A percentile compares a stretch with the other conserved stretches of the same genome.
These are phyloP conservation scores for Polia nebulosa DNA, from an alignment of 2,888 invertebrate genomes.

Conservation along the genomic window DNA sequence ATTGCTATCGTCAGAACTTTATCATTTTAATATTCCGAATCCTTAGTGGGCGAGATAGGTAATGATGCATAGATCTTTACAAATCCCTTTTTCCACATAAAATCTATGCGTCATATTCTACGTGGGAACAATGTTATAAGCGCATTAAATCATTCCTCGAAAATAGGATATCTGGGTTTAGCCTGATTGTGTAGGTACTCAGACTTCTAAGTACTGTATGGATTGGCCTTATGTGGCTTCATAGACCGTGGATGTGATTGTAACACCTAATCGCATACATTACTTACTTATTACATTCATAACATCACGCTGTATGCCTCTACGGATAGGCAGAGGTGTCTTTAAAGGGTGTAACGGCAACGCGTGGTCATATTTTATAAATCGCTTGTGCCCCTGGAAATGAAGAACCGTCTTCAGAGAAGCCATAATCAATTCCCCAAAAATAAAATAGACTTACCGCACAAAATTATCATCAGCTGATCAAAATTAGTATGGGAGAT, in stretches of 20 bases:
- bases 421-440: no score
- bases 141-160: constrained; percentile 57
- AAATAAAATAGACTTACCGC: no score
- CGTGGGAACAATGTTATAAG: constrained; percentile 40
- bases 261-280: constrained; percentile 38
- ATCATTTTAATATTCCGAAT: constrained; percentile 30
- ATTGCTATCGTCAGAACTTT: constrained; percentile 1
- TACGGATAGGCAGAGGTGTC: neutral
- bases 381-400: no score
- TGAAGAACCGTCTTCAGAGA: no score
- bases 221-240: constrained; percentile 64
- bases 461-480: no score
- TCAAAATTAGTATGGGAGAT: no score
- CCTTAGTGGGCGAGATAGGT: neutral
- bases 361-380: no score
- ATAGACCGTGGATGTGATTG: constrained; percentile 37
- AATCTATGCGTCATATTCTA: constrained; percentile 14
- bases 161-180: constrained; percentile 65
- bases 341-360: no score
- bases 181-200: constrained; percentile 64
- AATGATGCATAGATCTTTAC: constrained; percentile 3
- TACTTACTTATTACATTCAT: neutral
- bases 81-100: constrained; percentile 15
- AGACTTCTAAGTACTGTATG: constrained; percentile 65
- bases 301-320: neutral